A percentile compares a stretch with the other conserved stretches of the same genome.
phyloP scores from a whole-genome alignment of 2,888 invertebrate species.

The Pristionchus japonicus region DNA sequence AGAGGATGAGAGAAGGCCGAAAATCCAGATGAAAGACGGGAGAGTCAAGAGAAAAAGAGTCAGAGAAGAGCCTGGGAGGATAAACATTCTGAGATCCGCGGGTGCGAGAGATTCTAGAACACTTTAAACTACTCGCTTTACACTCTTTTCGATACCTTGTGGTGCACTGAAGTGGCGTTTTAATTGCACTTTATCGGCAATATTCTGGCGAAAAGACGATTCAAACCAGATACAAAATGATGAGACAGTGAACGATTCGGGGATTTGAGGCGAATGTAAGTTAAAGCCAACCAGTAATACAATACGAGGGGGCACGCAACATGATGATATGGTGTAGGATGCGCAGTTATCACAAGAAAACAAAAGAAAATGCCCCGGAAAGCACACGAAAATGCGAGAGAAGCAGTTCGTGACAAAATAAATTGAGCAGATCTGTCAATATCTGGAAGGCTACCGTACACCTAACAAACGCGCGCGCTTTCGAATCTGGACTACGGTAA shows the following conservation, averaged over 20 bases:
- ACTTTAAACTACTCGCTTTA: conserved; percentile 34
- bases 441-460: conserved; percentile 31
- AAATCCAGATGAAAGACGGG: conserved; percentile 23
- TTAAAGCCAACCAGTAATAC: conserved; percentile 38
- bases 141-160: background rate
- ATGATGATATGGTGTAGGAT: background rate
- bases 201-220: background rate
- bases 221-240: background rate
- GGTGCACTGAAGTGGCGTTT: background rate
- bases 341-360: background rate
- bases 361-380: background rate
- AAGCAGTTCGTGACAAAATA: conserved; percentile 8
- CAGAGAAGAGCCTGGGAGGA: background rate
- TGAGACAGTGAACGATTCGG: background rate
- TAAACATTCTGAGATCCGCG: conserved; percentile 15
- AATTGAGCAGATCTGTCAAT: conserved; percentile 35
- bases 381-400: conserved; percentile 10
- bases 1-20: conserved; percentile 15
- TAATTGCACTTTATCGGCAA: conserved; percentile 44
- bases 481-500: conserved; percentile 4
- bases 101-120: conserved; percentile 1
- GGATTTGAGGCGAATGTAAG: conserved; percentile 27
- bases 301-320: conserved; percentile 17
- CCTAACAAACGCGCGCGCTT: conserved; percentile 4
- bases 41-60: background rate